A percentile compares a stretch with the other conserved stretches of the same genome.
phyloP scores from a whole-genome alignment of 1,140 invertebrate species.

The Bombus waltoni region DNA sequence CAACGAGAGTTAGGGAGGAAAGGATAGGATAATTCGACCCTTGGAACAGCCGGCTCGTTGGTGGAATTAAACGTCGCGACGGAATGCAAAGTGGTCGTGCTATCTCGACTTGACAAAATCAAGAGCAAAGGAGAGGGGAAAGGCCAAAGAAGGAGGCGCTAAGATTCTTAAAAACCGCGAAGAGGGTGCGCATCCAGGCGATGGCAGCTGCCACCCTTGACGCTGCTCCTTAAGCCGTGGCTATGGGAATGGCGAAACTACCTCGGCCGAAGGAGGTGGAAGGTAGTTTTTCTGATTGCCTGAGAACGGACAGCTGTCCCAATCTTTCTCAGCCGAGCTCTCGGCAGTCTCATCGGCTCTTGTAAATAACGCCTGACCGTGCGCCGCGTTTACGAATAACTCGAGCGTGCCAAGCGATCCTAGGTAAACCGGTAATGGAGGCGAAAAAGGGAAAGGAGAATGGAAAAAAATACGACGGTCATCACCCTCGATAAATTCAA shows the following conservation, averaged over 20 bases:
- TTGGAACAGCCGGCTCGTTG: constrained; percentile 8
- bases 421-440: constrained; percentile 42
- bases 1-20: constrained; percentile 15
- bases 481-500: constrained; percentile 67
- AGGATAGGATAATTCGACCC: constrained; percentile 30
- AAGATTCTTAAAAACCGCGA: constrained; percentile 81
- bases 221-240: constrained; percentile 69
- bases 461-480: constrained; percentile 44
- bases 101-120: constrained; percentile 66
- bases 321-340: constrained; percentile 66
- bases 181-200: constrained; percentile 65
- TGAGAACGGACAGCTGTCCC: constrained; percentile 76
- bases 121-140: constrained; percentile 14
- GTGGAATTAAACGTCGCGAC: constrained; percentile 61
- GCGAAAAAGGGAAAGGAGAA: constrained; percentile 10
- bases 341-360: constrained; percentile 36
- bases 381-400: constrained; percentile 66
- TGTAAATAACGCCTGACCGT: constrained; percentile 62
- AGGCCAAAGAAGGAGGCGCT: constrained; percentile 67
- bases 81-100: constrained; percentile 72
- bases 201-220: constrained; percentile 59
- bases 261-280: constrained; percentile 27
- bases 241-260: constrained; percentile 60
- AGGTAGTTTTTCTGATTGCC: constrained; percentile 76
- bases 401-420: constrained; percentile 58